phyloP scores from a whole-genome alignment of 2,888 invertebrate species.

The Drosophila atripex region DNA sequence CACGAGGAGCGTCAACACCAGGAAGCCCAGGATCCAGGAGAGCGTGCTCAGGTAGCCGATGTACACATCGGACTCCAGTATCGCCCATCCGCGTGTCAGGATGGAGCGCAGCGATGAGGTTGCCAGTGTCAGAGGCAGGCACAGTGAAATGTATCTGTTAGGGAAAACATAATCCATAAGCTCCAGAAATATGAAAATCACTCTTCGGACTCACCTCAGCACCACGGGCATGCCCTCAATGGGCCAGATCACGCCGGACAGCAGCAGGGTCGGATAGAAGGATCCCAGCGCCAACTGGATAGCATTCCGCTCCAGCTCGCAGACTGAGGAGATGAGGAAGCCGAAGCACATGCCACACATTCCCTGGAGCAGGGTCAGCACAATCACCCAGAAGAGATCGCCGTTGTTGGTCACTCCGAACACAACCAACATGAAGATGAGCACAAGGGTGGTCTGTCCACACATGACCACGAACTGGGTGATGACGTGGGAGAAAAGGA shows the following conservation, averaged over 20 bases:
- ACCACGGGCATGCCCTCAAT: slow-evolving; percentile 96
- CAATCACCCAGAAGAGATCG: slow-evolving; percentile 92
- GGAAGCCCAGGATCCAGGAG: slow-evolving; percentile 92
- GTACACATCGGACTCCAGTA: slow-evolving; percentile 92
- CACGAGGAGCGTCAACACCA: slow-evolving; percentile 91
- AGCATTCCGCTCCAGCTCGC: slow-evolving; percentile 95
- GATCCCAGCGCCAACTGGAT: slow-evolving; percentile 96
- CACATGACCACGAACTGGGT: slow-evolving; percentile 98
- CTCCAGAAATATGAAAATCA: background rate
- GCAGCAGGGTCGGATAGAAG: slow-evolving; percentile 95
- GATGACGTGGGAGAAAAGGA: slow-evolving; percentile 95
- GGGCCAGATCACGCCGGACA: slow-evolving; percentile 98
- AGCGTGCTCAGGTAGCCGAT: slow-evolving; percentile 94
- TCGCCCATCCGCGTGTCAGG: slow-evolving; percentile 94
- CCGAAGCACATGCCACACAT: slow-evolving; percentile 99
- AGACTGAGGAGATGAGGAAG: slow-evolving; percentile 95
- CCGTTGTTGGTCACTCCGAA: slow-evolving; percentile 96
- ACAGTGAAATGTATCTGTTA: slow-evolving; percentile 89
- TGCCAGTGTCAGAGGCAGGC: slow-evolving; percentile 94
- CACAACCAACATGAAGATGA: slow-evolving; percentile 95
- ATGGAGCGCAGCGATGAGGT: slow-evolving; percentile 95
- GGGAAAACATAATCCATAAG: background rate
- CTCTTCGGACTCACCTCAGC: slow-evolving; percentile 84
- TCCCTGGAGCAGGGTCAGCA: slow-evolving; percentile 94
- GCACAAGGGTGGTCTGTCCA: slow-evolving; percentile 95